phyloP scores from a whole-genome alignment of 2,113 vertebrate genomes.

The Turdus rufiventris region DNA sequence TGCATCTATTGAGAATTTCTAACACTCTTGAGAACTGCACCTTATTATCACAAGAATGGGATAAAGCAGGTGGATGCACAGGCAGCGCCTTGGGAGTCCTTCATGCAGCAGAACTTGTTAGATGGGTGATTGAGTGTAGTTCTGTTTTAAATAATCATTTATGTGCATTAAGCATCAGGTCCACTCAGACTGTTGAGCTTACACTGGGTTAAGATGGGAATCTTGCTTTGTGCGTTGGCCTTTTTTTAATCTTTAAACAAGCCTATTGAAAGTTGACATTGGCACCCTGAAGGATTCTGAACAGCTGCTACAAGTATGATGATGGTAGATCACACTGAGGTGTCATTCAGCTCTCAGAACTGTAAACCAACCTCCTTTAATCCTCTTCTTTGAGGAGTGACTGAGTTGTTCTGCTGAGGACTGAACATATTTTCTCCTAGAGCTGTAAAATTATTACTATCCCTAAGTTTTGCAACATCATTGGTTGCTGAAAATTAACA shows the following conservation, averaged over 20 bases:
- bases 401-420: not conserved
- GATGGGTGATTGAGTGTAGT: not conserved
- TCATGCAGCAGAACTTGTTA: not conserved
- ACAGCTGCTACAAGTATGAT: not conserved
- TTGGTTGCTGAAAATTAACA: not conserved
- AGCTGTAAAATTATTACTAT: not conserved
- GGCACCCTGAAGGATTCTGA: not conserved
- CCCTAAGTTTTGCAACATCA: not conserved
- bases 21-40: not conserved
- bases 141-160: not conserved
- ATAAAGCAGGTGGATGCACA: not conserved
- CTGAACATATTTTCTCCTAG: not conserved
- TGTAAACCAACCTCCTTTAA: not conserved
- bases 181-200: not conserved
- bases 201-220: not conserved
- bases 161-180: not conserved
- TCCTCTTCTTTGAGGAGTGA: not conserved
- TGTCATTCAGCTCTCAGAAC: not conserved
- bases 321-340: not conserved
- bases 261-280: not conserved
- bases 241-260: not conserved
- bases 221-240: not conserved
- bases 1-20: not conserved
- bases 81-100: not conserved
- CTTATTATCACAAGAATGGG: not conserved